Evolutionary conservation across 1,140 invertebrate species (phyloP).

Genomic region (Anoplophora glabripennis): DNA sequence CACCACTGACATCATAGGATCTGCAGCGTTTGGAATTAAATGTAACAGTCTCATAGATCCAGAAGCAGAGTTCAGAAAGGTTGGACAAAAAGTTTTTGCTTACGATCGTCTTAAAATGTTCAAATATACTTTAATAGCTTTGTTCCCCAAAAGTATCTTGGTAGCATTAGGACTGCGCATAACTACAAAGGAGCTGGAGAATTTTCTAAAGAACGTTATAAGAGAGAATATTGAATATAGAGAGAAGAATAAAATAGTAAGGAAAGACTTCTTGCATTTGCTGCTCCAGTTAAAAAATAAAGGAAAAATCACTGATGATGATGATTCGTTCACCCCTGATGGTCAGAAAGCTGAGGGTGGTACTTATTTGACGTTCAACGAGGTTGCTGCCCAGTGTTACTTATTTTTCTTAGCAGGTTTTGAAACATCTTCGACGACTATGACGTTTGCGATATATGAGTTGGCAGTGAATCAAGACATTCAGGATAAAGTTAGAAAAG

Average conservation of each 20-base stretch:
- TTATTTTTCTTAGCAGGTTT: conserved; percentile 67
- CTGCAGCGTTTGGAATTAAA: conserved; percentile 51
- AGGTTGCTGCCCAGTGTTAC: conserved; percentile 57
- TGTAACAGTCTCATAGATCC: conserved; percentile 45
- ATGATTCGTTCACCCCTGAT: neutral
- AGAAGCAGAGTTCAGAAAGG: conserved; percentile 45
- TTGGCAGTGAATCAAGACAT: conserved; percentile 58
- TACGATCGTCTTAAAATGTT: neutral
- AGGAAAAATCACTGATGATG: conserved; percentile 14
- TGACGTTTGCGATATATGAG: conserved; percentile 57
- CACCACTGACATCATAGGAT: conserved; percentile 52
- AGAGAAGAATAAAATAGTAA: conserved; percentile 49
- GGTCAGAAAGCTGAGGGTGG: neutral
- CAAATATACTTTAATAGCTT: neutral
- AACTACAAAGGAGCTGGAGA: conserved; percentile 29
- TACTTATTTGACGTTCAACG: conserved; percentile 44
- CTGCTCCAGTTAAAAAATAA: conserved; percentile 56
- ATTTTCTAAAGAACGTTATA: conserved; percentile 52
- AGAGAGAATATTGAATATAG: conserved; percentile 51
- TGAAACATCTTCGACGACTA: conserved; percentile 63
- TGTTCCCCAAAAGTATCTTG: neutral
- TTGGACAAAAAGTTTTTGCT: conserved; percentile 17
- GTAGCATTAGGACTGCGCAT: conserved; percentile 7
- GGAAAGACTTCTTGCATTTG: conserved; percentile 58
- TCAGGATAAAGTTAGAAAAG: conserved; percentile 56